These are phyloP conservation scores for Podabrus alpinus DNA, from an alignment of 2,888 invertebrate species.

Conservation along the genomic window DNA sequence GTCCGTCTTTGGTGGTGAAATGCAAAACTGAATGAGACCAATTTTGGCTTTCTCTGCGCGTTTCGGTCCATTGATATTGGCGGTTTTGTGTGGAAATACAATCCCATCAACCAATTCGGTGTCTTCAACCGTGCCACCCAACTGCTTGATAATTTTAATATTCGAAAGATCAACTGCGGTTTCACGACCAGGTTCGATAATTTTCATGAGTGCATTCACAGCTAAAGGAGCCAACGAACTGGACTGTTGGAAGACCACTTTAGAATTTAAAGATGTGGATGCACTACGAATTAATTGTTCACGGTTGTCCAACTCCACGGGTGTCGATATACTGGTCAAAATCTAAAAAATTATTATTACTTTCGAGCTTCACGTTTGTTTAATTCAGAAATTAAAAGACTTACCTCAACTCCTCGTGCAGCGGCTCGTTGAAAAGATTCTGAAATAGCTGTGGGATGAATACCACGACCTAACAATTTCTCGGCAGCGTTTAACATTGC, in stretches of 20 bases:
- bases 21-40: conserved; percentile 98
- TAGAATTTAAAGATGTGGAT: conserved; percentile 97
- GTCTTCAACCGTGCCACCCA: conserved; percentile 97
- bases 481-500: conserved; percentile 93
- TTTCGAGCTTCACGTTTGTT: neutral
- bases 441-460: conserved; percentile 97
- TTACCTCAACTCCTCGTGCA: conserved; percentile 68
- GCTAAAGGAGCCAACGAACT: conserved; percentile 94
- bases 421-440: conserved; percentile 93
- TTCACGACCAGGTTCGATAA: conserved; percentile 69
- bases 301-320: conserved; percentile 83
- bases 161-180: conserved; percentile 86
- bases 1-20: conserved; percentile 99
- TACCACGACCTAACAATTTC: conserved; percentile 88
- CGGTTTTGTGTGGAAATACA: conserved; percentile 86
- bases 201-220: conserved; percentile 92
- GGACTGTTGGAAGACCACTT: conserved; percentile 98
- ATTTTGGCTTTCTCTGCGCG: conserved; percentile 97
- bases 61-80: conserved; percentile 90
- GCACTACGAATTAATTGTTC: conserved; percentile 91
- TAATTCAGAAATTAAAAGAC: neutral
- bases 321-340: conserved; percentile 81
- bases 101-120: conserved; percentile 95
- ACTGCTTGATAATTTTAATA: conserved; percentile 94
- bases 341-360: conserved; percentile 56